phyloP scores from a whole-genome alignment of 2,113 vertebrate genomes.

The Rhinichthys klamathensis region DNA sequence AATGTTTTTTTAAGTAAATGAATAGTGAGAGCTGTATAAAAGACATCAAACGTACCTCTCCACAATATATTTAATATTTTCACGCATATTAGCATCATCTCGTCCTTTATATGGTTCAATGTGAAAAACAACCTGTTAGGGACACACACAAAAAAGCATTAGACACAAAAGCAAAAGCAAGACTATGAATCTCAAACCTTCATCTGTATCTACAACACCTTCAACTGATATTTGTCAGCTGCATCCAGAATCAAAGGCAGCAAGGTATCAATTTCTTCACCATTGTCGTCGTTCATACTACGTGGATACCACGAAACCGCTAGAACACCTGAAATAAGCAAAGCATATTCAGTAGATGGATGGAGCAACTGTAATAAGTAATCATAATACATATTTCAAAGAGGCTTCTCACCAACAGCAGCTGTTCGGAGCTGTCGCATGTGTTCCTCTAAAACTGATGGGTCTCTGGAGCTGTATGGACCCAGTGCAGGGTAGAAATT shows the following conservation, averaged over 20 bases:
- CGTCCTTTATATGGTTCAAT: slow-evolving; percentile 95
- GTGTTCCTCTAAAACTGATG: slow-evolving; percentile 87
- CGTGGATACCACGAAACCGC: slow-evolving; percentile 96
- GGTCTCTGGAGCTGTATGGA: slow-evolving; percentile 93
- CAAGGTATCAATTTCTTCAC: slow-evolving; percentile 83
- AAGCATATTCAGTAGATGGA: not conserved
- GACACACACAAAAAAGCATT: slow-evolving; percentile 17
- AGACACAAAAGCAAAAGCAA: not conserved
- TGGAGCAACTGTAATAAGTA: not conserved
- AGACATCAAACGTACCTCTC: slow-evolving; percentile 83
- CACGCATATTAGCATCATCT: slow-evolving; percentile 88
- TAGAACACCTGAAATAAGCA: slow-evolving; percentile 82
- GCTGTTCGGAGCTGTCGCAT: slow-evolving; percentile 92
- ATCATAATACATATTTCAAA: not conserved
- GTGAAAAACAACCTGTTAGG: slow-evolving; percentile 89
- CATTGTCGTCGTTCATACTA: slow-evolving; percentile 86
- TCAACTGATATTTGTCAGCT: slow-evolving; percentile 90
- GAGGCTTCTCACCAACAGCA: slow-evolving; percentile 83
- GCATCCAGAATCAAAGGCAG: slow-evolving; percentile 87
- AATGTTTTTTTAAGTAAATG: not conserved
- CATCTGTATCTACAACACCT: slow-evolving; percentile 69
- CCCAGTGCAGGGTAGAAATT: slow-evolving; percentile 95
- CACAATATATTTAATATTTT: slow-evolving; percentile 91
- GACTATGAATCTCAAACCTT: not conserved
- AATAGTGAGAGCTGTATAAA: not conserved